Conservation (phyloP, 2,888 invertebrate species). For the Limnephilus lunatus region DNA sequence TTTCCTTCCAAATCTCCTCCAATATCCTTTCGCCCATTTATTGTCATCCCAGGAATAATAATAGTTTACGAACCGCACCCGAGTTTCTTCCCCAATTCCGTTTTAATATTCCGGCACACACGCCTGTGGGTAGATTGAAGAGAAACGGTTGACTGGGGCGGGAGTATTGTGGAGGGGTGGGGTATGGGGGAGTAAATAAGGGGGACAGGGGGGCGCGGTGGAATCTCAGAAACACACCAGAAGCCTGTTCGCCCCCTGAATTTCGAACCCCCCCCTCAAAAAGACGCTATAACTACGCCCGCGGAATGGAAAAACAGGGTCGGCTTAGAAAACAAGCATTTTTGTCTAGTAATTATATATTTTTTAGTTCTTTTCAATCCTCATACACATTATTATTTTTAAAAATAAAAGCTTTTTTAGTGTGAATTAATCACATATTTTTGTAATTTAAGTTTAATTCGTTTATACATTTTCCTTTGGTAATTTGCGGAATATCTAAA, state of each 20-base stretch:
- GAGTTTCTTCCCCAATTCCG: slow-evolving; percentile 53
- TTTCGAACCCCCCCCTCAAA: slow-evolving; percentile 25
- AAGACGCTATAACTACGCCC: slow-evolving; percentile 41
- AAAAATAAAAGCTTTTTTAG: no score
- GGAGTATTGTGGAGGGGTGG: slow-evolving; percentile 15
- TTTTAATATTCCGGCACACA: slow-evolving; percentile 64
- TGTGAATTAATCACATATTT: no score
- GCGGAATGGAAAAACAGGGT: slow-evolving; percentile 27
- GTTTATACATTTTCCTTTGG: no score
- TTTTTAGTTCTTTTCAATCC: no score
- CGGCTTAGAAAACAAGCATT: background rate
- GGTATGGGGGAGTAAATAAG: slow-evolving; percentile 40
- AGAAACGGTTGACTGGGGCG: slow-evolving; percentile 8
- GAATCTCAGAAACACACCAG: slow-evolving; percentile 62
- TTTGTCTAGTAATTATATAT: no score
- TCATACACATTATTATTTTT: no score
- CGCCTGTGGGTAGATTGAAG: slow-evolving; percentile 53
- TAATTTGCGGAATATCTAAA: no score
- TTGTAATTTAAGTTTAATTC: no score
- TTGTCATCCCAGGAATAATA: background rate
- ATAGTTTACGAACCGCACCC: slow-evolving; percentile 11
- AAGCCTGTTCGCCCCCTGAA: slow-evolving; percentile 15
- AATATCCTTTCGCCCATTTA: background rate
- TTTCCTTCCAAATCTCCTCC: background rate
- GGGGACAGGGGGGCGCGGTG: slow-evolving; percentile 37